Base-by-base conservation (phyloP, 2,888 invertebrate species). In the Metopia argyrocephala region DNA sequence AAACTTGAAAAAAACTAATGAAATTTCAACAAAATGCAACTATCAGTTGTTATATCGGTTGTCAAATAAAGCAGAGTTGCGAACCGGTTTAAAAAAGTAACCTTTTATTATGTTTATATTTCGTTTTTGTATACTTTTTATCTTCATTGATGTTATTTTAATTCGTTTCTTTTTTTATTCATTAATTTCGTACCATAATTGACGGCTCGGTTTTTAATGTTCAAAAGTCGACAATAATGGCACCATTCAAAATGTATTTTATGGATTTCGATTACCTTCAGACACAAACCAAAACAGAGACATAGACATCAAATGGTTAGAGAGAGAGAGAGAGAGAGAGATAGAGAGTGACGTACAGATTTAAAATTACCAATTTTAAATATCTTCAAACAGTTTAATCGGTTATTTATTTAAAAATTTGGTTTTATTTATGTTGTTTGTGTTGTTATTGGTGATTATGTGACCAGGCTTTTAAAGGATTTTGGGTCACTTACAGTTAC, bases 241-340 rank as follows among this genome's bases (percentile, higher is more conserved):
- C 70, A 70, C 69, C 78, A 78, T 81, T 81, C 78, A 78, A 70
- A 81, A 50, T 78, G 81, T 62, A 75, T 81, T 81, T 81, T 81
- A 81, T 81, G 78, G 56, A 45, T 28, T 56, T 56, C 50, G 78
- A 78, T 78, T 75, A 69, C 66, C 38, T 74, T 73, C 12, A 6
- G 0, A 38, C 9, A 38, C 38, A 38, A 38, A 38, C 12, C 38
- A 15, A 38, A 9, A 15, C 9, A 9, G 38, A 12, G 38, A 38
- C 38, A 15, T 12, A 9, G 38, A 12, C 38, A 38, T 12, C 38
- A 3, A 3, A 2, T 12, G 12, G 31, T 31, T 12, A 31, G 12
- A 12, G 1, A 0, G 12, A 38, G 6, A 38, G 2, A 0, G 12
- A 46, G 48, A 48, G n/a, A 62, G 54, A 70, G 70, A 81, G 9